Conservation (phyloP, 2,888 invertebrate species). For the Apotomis turbidana region DNA sequence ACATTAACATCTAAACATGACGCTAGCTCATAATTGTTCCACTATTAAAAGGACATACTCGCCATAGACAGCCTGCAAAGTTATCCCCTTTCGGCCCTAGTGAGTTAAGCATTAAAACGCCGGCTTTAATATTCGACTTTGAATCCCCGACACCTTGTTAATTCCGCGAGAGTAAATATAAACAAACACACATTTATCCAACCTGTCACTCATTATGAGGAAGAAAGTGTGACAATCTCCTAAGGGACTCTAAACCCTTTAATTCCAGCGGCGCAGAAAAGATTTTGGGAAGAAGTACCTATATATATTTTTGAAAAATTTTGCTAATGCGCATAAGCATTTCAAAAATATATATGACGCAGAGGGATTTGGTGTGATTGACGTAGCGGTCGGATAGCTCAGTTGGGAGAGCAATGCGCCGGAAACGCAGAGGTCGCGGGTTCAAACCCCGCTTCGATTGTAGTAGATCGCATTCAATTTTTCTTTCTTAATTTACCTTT, state of each 20-base stretch:
- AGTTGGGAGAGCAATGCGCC: no score
- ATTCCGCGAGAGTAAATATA: conserved; percentile 22
- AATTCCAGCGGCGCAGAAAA: conserved; percentile 28
- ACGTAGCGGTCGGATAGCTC: no score
- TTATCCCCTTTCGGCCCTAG: background rate
- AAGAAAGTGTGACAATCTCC: conserved; percentile 42
- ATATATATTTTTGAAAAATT: no score
- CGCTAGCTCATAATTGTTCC: background rate
- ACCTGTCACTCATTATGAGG: conserved; percentile 36
- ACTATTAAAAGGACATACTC: background rate
- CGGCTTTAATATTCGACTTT: conserved; percentile 3
- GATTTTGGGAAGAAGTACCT: background rate
- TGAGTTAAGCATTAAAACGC: background rate
- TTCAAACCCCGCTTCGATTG: no score
- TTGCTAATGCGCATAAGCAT: no score
- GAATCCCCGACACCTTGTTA: conserved; percentile 25
- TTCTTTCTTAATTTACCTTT: no score
- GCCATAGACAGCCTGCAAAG: background rate
- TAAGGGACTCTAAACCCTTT: conserved; percentile 39
- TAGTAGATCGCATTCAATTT: no score
- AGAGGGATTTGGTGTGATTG: no score
- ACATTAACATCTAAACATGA: background rate
- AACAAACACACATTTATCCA: conserved; percentile 32
- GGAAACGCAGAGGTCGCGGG: no score
- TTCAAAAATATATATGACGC: no score